phyloP scores from a whole-genome alignment of 2,888 invertebrate genomes.

The Chaitophorus viminalis region DNA sequence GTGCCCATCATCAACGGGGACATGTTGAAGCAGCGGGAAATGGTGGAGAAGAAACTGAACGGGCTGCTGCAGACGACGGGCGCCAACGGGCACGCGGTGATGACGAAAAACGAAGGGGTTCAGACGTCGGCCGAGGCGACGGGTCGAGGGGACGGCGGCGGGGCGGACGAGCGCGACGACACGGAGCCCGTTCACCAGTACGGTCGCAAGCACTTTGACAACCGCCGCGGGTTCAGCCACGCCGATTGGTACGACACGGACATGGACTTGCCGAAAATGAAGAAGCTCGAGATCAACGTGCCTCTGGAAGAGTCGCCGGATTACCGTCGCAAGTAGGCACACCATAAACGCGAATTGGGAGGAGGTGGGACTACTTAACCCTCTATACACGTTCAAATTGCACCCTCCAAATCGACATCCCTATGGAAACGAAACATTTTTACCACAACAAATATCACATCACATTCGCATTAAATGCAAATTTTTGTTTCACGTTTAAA shows the following conservation, averaged over 20 bases:
- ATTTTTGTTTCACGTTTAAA: too few relatives aligned
- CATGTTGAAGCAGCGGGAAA: not conserved
- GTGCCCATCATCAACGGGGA: constrained; percentile 6
- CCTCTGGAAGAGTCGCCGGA: constrained; percentile 13
- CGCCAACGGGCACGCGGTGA: not conserved
- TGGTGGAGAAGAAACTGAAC: constrained; percentile 13
- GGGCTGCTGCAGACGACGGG: constrained; percentile 40
- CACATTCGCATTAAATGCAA: too few relatives aligned
- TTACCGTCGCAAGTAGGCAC: constrained; percentile 20
- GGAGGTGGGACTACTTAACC: too few relatives aligned
- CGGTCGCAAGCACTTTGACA: constrained; percentile 49
- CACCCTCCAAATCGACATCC: too few relatives aligned
- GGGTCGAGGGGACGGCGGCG: not conserved
- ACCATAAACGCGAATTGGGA: too few relatives aligned
- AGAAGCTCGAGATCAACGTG: constrained; percentile 54
- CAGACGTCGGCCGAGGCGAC: constrained; percentile 10
- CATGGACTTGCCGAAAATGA: constrained; percentile 55
- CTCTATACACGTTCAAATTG: too few relatives aligned
- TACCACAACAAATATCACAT: too few relatives aligned
- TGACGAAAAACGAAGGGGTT: constrained; percentile 29
- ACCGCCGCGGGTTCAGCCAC: constrained; percentile 32
- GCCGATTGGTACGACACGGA: constrained; percentile 50
- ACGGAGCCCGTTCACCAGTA: constrained; percentile 33
- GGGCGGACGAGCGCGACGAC: not conserved
- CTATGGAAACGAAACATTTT: too few relatives aligned